phyloP scores from a whole-genome alignment of 2,888 invertebrate genomes.

The Lochmaea capreae region DNA sequence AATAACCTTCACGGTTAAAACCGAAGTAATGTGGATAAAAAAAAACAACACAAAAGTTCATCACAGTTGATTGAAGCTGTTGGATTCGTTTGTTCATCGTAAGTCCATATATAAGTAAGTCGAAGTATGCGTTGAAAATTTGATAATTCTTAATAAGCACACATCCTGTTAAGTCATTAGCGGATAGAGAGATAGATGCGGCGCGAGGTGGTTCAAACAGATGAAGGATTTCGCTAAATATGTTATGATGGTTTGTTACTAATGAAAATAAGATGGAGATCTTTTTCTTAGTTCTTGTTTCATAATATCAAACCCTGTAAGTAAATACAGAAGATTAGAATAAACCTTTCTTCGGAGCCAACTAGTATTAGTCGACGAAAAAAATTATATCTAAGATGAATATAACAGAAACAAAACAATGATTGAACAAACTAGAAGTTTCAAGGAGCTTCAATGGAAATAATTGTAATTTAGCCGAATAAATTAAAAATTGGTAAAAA shows the following conservation, averaged over 20 bases:
- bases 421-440: too few species aligned
- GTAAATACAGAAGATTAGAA: too few species aligned
- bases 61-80: slow-evolving; percentile 50
- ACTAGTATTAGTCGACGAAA: too few species aligned
- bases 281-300: background rate
- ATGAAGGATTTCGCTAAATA: slow-evolving; percentile 18
- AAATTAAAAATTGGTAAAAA: too few species aligned
- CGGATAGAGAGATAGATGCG: background rate
- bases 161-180: slow-evolving; percentile 56
- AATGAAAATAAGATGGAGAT: background rate
- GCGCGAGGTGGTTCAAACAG: slow-evolving; percentile 1
- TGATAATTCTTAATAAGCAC: slow-evolving; percentile 63
- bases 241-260: background rate
- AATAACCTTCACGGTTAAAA: slow-evolving; percentile 58
- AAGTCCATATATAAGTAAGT: slow-evolving; percentile 38
- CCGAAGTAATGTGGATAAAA: slow-evolving; percentile 40
- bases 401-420: too few species aligned
- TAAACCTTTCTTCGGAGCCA: too few species aligned
- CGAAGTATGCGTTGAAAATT: slow-evolving; percentile 64
- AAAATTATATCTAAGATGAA: too few species aligned
- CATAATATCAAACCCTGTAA: too few species aligned
- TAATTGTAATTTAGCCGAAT: too few species aligned
- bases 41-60: slow-evolving; percentile 48
- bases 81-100: slow-evolving; percentile 42
- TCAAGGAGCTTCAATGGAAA: too few species aligned